Base-by-base conservation (phyloP, 1,140 invertebrate species). In the Drosophila guanche region DNA sequence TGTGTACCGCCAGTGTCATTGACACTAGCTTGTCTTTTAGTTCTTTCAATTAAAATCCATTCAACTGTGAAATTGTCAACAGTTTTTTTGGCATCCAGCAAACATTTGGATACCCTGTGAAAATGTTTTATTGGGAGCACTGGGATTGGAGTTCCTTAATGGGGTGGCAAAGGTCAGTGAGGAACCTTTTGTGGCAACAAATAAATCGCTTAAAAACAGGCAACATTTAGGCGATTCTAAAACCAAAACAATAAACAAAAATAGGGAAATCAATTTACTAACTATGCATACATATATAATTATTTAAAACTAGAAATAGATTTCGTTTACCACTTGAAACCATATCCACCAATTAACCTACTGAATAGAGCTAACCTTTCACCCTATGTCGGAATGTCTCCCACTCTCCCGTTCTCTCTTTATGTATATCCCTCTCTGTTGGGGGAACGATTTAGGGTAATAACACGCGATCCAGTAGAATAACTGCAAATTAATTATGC, bases 21-120 rank as follows among this genome's bases (percentile, higher is more conserved):
- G 78, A 86, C 83, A 88, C 83, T 73, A 59, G 75, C 78, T 67
- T 83, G 83, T 88, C 83, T 88, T 72, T 86, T 71, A 68, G 79
- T 79, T 68, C 83, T 75, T 86, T 79, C 83, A 88, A 88, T 88
- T 88, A 88, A 88, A 88, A 88, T 61, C 60, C 75, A 73, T 74
- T 88, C 83, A 83, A 80, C 83, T 88, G 84, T 54, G 81, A 88
- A 88, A 88, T 88, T 67, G 83, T 79, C 79, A 88, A 86, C 83
- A 86, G 73, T 78, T 85, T 84, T 83, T 47, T 45, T 51, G 20
- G 42, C 45, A 53, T 16, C 37, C 29, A 33, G 12, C 4, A 10
- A 37, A 12, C 33, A 4, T 12, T 37, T 37, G 33, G 33, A 37
- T 37, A 37, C 33, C 33, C 33, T 37, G 10, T 37, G 10, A 37